Evolutionary conservation across 2,797 vertebrate species (phyloP).

Genomic region (Chelmon rostratus): DNA sequence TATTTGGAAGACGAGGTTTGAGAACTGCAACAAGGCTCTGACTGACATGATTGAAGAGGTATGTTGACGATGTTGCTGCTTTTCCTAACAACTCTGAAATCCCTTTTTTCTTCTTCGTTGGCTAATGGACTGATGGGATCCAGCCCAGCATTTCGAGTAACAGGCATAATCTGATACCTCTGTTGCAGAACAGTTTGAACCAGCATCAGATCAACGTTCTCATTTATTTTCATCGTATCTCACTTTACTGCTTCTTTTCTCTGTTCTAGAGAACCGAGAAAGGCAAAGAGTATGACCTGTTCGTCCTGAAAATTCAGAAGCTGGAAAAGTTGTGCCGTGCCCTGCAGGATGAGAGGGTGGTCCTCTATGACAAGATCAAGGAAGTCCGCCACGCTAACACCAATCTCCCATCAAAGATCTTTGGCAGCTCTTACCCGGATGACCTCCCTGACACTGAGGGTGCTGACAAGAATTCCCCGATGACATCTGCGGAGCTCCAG

Average conservation of each 20-base stretch:
- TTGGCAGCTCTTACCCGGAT: constrained; percentile 14
- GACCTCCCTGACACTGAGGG: constrained; percentile 1
- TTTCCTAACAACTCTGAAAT: no score
- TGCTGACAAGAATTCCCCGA: background rate
- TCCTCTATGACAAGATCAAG: constrained; percentile 93
- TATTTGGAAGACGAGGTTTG: constrained; percentile 95
- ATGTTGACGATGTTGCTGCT: constrained; percentile 11
- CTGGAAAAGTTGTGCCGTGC: constrained; percentile 93
- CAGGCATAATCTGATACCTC: no score
- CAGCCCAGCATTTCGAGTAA: background rate
- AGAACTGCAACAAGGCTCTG: constrained; percentile 96
- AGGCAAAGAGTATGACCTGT: constrained; percentile 92
- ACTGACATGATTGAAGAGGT: constrained; percentile 97
- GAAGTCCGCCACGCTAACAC: constrained; percentile 83
- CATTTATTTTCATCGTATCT: no score
- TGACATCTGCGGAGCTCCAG: constrained; percentile 34
- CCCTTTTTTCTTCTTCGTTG: background rate
- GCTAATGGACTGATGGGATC: no score
- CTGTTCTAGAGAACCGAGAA: constrained; percentile 90
- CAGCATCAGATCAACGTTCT: no score
- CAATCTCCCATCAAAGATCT: constrained; percentile 44
- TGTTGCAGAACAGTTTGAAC: background rate
- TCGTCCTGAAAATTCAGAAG: constrained; percentile 92
- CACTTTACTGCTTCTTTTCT: background rate
- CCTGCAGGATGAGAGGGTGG: constrained; percentile 93